These are phyloP conservation scores for Gymnoscopelus braueri DNA, from an alignment of 2,797 vertebrate genomes.

Conservation along the genomic window DNA sequence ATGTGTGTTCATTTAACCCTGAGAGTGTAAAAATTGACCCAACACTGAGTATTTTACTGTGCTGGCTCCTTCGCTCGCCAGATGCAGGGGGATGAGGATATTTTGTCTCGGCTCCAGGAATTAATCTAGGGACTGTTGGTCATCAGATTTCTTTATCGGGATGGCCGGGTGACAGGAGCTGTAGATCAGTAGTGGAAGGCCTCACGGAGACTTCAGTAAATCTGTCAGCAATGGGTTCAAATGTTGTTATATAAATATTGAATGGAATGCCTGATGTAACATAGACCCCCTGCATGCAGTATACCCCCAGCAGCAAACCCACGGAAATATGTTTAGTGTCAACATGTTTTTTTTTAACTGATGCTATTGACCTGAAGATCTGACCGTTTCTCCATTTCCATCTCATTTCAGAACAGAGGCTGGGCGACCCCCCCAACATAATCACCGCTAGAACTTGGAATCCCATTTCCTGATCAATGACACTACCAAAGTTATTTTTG, in stretches of 20 bases:
- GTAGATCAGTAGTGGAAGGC: constrained; percentile 26
- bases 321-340: neutral
- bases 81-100: constrained; percentile 46
- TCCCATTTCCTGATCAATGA: constrained; percentile 61
- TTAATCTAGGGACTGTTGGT: constrained; percentile 39
- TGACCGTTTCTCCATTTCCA: constrained; percentile 47
- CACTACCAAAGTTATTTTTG: constrained; percentile 47
- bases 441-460: constrained; percentile 32
- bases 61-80: constrained; percentile 41
- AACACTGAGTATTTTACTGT: no score
- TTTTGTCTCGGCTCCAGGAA: constrained; percentile 22
- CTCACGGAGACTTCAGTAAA: constrained; percentile 31
- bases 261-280: neutral
- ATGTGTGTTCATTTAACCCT: no score
- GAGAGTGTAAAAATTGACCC: no score
- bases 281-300: constrained; percentile 2
- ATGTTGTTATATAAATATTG: constrained; percentile 21
- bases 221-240: constrained; percentile 24
- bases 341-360: constrained; percentile 7
- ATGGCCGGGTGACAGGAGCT: constrained; percentile 25
- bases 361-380: constrained; percentile 14
- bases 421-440: constrained; percentile 8
- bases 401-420: constrained; percentile 66
- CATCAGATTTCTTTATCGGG: constrained; percentile 47
- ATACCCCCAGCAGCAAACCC: constrained; percentile 2